Conservation (phyloP, 1,140 invertebrate genomes). For the Matsumurasca onukii region DNA sequence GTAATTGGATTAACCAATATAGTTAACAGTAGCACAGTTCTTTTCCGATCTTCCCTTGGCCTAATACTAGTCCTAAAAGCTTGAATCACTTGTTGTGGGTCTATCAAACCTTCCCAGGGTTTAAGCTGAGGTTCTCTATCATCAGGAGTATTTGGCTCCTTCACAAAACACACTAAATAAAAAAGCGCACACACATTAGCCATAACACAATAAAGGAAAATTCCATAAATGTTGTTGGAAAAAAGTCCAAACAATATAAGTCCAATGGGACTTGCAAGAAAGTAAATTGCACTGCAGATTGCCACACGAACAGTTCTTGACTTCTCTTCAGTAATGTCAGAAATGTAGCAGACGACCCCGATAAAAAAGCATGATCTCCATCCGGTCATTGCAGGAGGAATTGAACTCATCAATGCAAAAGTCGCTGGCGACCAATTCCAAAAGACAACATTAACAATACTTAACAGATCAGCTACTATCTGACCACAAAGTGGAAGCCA, state of each 20-base stretch:
- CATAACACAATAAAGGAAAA: neutral
- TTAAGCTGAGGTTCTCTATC: neutral
- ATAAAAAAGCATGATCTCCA: conserved; percentile 48
- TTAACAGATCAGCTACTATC: conserved; percentile 23
- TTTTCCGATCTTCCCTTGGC: neutral
- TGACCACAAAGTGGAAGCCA: conserved; percentile 45
- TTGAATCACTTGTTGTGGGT: neutral
- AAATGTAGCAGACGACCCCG: conserved; percentile 50
- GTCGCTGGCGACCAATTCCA: conserved; percentile 34
- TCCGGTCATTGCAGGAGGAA: conserved; percentile 48
- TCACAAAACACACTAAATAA: neutral
- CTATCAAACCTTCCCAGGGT: neutral
- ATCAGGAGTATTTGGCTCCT: neutral
- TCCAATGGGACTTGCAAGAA: neutral
- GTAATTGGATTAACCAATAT: neutral
- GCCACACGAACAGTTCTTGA: conserved; percentile 47
- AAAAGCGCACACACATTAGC: neutral
- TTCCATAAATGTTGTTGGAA: neutral
- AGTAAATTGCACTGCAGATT: neutral
- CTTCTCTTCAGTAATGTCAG: conserved; percentile 44
- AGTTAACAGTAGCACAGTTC: neutral
- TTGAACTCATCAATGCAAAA: conserved; percentile 44
- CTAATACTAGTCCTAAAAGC: neutral
- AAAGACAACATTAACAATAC: conserved; percentile 33
- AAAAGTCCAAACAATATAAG: neutral